Evolutionary conservation across 2,113 vertebrate genomes (phyloP).

Genomic region (Anhinga anhinga): DNA sequence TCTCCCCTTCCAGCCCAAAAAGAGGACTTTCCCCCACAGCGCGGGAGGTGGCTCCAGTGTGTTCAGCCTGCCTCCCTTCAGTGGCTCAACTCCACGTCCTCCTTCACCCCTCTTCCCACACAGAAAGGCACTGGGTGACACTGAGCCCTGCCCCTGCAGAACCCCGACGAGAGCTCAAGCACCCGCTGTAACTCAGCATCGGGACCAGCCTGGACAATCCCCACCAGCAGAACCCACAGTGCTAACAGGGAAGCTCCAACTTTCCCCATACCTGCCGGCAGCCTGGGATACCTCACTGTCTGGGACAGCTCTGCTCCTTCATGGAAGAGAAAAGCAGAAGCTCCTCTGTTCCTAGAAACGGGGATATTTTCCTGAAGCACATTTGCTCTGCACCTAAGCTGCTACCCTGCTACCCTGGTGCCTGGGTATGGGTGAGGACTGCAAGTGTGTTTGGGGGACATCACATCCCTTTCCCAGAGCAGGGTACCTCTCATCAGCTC

Average conservation of each 20-base stretch:
- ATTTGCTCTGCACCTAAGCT: not conserved
- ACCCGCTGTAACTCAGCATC: not conserved
- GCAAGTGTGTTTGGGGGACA: not conserved
- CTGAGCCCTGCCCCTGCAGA: not conserved
- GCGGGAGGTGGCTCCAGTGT: accelerated
- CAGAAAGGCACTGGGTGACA: not conserved
- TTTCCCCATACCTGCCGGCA: not conserved
- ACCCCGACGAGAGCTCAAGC: not conserved
- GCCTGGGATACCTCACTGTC: not conserved
- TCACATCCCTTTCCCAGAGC: not conserved
- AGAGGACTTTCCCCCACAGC: not conserved
- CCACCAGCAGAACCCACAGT: not conserved
- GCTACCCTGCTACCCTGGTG: not conserved
- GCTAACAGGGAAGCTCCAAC: not conserved
- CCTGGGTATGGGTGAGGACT: not conserved
- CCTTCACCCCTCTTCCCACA: not conserved
- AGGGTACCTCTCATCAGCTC: not conserved
- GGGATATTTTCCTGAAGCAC: not conserved
- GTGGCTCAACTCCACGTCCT: not conserved
- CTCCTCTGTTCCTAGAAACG: not conserved
- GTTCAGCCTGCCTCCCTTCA: not conserved
- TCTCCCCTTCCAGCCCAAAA: not conserved
- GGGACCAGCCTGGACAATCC: not conserved
- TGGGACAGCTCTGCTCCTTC: not conserved
- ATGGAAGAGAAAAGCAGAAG: not conserved